phyloP scores from a whole-genome alignment of 2,888 invertebrate species.

The Hemithea aestivaria region DNA sequence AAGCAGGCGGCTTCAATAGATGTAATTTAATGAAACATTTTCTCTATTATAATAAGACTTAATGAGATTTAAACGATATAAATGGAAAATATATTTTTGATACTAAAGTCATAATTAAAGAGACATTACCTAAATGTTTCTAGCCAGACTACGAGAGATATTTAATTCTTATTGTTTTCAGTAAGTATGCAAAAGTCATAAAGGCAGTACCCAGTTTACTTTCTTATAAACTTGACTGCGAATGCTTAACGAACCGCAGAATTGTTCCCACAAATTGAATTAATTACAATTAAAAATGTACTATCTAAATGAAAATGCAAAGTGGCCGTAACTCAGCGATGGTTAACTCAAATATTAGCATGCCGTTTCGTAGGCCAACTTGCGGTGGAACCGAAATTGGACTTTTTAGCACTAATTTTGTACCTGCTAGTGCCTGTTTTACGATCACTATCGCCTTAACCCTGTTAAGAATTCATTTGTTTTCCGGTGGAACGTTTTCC shows the following conservation, averaged over 20 bases:
- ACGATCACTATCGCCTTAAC: constrained; percentile 33
- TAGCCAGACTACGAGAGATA: no score
- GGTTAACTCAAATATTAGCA: constrained; percentile 19
- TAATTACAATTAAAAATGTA: constrained; percentile 26
- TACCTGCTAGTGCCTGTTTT: constrained; percentile 25
- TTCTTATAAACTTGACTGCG: constrained; percentile 3
- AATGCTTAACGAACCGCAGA: constrained; percentile 14
- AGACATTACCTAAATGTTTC: no score
- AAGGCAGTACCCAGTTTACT: background rate
- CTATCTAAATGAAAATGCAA: constrained; percentile 18
- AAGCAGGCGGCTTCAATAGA: no score
- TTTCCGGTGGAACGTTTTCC: constrained; percentile 42
- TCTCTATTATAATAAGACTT: no score
- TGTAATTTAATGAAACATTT: no score
- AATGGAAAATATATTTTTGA: no score
- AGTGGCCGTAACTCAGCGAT: constrained; percentile 20
- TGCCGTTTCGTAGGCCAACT: constrained; percentile 12
- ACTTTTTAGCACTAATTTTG: constrained; percentile 30
- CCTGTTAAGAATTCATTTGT: constrained; percentile 52
- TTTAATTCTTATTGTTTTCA: no score
- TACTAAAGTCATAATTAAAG: no score
- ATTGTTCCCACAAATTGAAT: constrained; percentile 16
- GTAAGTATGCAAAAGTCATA: no score
- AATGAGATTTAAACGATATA: no score
- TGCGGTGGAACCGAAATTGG: constrained; percentile 15